Conservation (phyloP, 2,888 invertebrate species). For the Melinopterus prodromus region DNA sequence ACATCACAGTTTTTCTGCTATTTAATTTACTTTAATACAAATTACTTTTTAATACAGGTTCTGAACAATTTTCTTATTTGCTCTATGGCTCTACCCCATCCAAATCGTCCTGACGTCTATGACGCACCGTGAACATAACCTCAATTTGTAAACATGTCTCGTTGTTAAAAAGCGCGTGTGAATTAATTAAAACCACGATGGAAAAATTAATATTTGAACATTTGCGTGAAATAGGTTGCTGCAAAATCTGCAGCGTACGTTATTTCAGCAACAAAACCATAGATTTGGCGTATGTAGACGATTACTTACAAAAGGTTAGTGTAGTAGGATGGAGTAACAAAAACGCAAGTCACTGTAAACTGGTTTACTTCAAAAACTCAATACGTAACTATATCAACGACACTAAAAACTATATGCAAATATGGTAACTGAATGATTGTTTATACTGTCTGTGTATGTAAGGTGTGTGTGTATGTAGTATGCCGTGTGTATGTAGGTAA, state of each 20-base stretch:
- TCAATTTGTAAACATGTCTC: not conserved
- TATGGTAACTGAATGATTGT: too few species aligned
- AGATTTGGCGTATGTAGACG: conserved; percentile 64
- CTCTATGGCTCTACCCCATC: not conserved
- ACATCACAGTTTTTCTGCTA: too few species aligned
- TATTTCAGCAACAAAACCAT: conserved; percentile 69
- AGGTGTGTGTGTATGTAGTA: too few species aligned
- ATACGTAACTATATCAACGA: too few species aligned
- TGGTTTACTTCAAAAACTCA: too few species aligned
- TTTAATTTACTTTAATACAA: too few species aligned
- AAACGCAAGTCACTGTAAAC: too few species aligned
- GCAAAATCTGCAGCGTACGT: conserved; percentile 74
- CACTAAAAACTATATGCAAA: too few species aligned
- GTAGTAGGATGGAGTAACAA: too few species aligned
- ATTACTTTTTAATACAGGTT: too few species aligned
- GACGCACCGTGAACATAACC: conserved; percentile 11
- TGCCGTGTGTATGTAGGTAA: too few species aligned
- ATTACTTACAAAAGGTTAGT: conserved; percentile 64
- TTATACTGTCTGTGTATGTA: too few species aligned
- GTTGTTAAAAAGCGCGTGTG: not conserved
- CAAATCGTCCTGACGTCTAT: not conserved
- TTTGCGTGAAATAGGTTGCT: conserved; percentile 68
- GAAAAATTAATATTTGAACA: conserved; percentile 59
- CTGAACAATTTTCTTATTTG: not conserved
- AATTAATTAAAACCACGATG: conserved; percentile 6